Conservation (phyloP, 2,888 invertebrate genomes). For the Seladonia tumulorum region DNA sequence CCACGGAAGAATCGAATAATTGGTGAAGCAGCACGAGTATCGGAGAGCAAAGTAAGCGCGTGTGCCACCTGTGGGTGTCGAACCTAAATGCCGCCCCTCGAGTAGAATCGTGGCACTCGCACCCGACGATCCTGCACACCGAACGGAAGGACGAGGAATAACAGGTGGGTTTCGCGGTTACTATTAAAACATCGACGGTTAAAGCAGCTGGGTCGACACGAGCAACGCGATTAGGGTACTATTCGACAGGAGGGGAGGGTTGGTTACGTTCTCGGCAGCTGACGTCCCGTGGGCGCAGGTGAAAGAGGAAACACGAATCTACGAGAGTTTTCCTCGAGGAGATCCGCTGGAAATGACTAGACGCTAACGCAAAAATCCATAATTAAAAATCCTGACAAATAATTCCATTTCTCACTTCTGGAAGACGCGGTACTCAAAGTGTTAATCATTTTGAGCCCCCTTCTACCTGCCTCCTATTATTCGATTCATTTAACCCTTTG, state of each 20-base stretch:
- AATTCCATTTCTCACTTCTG: too few species aligned
- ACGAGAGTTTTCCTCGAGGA: background rate
- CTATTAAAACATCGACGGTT: background rate
- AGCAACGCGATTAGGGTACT: background rate
- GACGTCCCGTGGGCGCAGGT: background rate
- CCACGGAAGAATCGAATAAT: background rate
- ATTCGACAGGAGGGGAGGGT: background rate
- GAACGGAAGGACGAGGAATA: conserved; percentile 18
- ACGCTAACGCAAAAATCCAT: too few species aligned
- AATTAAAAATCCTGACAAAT: too few species aligned
- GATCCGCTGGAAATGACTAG: background rate
- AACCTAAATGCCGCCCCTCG: background rate
- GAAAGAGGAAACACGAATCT: background rate
- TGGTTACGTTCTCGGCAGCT: background rate
- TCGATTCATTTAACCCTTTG: too few species aligned
- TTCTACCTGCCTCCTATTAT: background rate
- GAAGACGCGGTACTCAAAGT: too few species aligned
- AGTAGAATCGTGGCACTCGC: background rate
- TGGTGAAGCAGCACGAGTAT: background rate
- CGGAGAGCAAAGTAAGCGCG: background rate
- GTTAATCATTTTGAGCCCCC: too few species aligned
- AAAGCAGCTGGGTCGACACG: conserved; percentile 11
- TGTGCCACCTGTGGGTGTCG: background rate
- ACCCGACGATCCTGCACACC: conserved; percentile 1
- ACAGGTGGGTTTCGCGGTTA: conserved; percentile 39